Percentiles rank a stretch among this genome's conserved stretches.
These are phyloP conservation scores for Chloroceryle inda DNA, from an alignment of 2,797 vertebrate genomes.

Conservation along the genomic window DNA sequence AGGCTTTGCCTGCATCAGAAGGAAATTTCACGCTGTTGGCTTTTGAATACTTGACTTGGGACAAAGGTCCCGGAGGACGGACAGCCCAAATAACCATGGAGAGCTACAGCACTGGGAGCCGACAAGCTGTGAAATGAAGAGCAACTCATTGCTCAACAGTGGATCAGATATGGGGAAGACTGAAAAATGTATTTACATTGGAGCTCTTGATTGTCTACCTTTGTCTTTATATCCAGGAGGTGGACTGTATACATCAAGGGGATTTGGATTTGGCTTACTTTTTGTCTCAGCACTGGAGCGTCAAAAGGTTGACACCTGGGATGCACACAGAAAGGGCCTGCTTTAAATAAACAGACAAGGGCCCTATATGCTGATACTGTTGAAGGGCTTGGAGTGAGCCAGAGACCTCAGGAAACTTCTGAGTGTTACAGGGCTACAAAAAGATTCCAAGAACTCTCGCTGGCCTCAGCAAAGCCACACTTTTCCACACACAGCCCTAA, in stretches of 20 bases:
- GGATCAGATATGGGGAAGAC: background rate
- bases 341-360: background rate
- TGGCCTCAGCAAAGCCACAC: background rate
- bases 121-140: background rate
- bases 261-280: background rate
- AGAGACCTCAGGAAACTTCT: background rate
- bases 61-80: background rate
- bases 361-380: background rate
- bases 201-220: background rate
- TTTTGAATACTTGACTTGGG: background rate
- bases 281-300: background rate
- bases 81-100: background rate
- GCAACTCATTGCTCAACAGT: background rate
- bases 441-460: conserved; percentile 2
- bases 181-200: background rate
- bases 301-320: background rate
- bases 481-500: accelerated
- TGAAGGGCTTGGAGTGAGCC: background rate
- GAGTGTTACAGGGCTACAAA: background rate
- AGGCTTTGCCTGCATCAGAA: background rate
- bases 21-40: background rate
- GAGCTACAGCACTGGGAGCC: accelerated
- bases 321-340: background rate
- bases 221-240: background rate
- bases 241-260: background rate